Percentiles rank a stretch among this genome's conserved stretches.
Conservation (phyloP, 2,888 invertebrate species). For the Euplexia lucipara region DNA sequence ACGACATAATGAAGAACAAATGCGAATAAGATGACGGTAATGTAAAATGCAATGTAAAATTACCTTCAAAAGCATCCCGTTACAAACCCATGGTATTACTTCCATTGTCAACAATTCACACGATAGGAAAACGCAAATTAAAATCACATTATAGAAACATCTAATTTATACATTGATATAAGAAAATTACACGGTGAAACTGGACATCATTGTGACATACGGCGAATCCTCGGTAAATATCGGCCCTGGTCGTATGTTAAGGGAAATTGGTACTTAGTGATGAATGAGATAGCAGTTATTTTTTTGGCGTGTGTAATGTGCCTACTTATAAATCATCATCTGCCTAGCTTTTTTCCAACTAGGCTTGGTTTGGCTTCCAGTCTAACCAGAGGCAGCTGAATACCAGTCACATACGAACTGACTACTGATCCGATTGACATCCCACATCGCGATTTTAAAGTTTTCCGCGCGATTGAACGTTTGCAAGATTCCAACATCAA, state of each 20-base stretch:
- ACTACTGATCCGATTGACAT: no score
- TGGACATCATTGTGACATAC: slow-evolving; percentile 23
- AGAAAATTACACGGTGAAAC: slow-evolving; percentile 49
- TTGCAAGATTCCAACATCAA: no score
- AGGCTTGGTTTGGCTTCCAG: no score
- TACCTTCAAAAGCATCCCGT: slow-evolving; percentile 44
- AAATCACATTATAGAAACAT: slow-evolving; percentile 56
- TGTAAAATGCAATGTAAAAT: slow-evolving; percentile 45
- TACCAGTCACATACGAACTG: no score
- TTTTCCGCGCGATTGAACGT: no score
- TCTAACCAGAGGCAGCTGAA: no score
- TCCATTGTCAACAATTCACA: slow-evolving; percentile 67
- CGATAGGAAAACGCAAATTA: slow-evolving; percentile 66
- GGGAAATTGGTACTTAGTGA: slow-evolving; percentile 13
- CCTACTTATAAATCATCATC: background rate
- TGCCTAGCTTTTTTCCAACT: no score
- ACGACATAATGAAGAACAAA: slow-evolving; percentile 58
- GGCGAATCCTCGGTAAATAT: background rate
- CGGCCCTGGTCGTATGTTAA: slow-evolving; percentile 25
- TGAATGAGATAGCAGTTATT: slow-evolving; percentile 1
- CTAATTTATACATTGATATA: slow-evolving; percentile 43
- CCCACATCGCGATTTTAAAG: no score
- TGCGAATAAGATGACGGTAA: slow-evolving; percentile 63
- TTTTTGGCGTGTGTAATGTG: no score
- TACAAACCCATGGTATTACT: slow-evolving; percentile 56